Evolutionary conservation across 92 coral and sea anemone genomes (phyloP).

Genomic region (Palythoa caribaeorum): DNA sequence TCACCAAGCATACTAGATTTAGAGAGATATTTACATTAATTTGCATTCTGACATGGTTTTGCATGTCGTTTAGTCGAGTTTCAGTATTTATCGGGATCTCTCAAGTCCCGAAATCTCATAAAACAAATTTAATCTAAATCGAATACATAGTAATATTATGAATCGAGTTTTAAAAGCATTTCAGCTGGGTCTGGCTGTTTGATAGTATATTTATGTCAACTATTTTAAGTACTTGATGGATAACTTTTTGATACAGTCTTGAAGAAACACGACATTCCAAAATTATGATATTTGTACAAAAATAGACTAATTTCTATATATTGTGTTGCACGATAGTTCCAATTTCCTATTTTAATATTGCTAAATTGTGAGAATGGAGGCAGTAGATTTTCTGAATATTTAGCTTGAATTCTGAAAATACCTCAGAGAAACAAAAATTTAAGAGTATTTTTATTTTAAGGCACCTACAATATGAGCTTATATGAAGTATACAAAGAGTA

Average conservation of each 20-base stretch:
- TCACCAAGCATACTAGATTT: slow-evolving; percentile 63
- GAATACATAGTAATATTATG: slow-evolving; percentile 51
- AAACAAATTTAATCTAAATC: slow-evolving; percentile 59
- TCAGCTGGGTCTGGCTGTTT: slow-evolving; percentile 74
- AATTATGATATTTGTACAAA: slow-evolving; percentile 97
- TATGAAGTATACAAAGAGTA: slow-evolving; percentile 81
- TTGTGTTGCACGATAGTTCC: slow-evolving; percentile 96
- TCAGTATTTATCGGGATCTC: slow-evolving; percentile 45
- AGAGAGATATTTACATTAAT: slow-evolving; percentile 63
- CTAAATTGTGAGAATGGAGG: slow-evolving; percentile 71
- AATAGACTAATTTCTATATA: slow-evolving; percentile 96
- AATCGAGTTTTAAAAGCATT: slow-evolving; percentile 68
- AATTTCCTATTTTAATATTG: slow-evolving; percentile 92
- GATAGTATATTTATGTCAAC: slow-evolving; percentile 95
- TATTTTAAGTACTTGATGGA: slow-evolving; percentile 87
- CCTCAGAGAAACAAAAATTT: slow-evolving; percentile 80
- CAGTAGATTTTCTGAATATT: slow-evolving; percentile 79
- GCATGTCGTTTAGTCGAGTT: slow-evolving; percentile 64
- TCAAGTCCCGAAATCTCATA: slow-evolving; percentile 50
- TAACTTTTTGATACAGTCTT: slow-evolving; percentile 91
- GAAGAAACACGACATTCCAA: slow-evolving; percentile 86
- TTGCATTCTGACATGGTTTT: slow-evolving; percentile 70
- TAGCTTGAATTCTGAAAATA: slow-evolving; percentile 74
- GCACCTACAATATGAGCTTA: slow-evolving; percentile 91
- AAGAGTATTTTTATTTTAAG: slow-evolving; percentile 97